Evolutionary conservation across 2,888 invertebrate genomes (phyloP).

Genomic region (Sinentomon sp.): DNA sequence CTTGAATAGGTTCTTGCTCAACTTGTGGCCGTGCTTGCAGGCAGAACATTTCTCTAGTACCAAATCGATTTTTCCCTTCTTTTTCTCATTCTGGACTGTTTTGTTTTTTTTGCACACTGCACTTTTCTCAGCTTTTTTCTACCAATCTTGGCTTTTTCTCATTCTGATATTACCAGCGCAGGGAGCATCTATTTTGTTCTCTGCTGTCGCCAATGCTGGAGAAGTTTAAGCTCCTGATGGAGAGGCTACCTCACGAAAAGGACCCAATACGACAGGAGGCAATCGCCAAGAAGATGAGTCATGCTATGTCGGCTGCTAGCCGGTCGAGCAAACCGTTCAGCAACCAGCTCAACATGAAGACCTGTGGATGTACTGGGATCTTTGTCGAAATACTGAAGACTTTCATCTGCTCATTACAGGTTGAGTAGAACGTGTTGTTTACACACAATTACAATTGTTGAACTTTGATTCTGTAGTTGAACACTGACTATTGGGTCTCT

Average conservation of each 20-base stretch:
- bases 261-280: slow-evolving; percentile 15
- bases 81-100: neutral
- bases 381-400: slow-evolving; percentile 25
- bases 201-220: slow-evolving; percentile 23
- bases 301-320: slow-evolving; percentile 26
- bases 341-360: slow-evolving; percentile 25
- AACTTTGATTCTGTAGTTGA: no score
- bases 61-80: no score
- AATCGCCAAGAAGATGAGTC: slow-evolving; percentile 18
- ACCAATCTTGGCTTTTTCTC: no score
- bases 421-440: no score
- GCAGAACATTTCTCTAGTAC: no score
- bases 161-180: no score
- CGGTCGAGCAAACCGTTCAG: slow-evolving; percentile 30
- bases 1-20: no score
- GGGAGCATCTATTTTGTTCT: slow-evolving; percentile 22
- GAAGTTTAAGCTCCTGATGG: slow-evolving; percentile 21
- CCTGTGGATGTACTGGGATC: slow-evolving; percentile 24
- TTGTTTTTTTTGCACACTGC: slow-evolving; percentile 9
- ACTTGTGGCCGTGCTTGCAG: no score
- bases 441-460: no score
- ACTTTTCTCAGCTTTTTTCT: no score
- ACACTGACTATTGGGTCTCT: no score
- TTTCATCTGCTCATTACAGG: slow-evolving; percentile 24
- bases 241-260: slow-evolving; percentile 18